Percentiles rank a stretch among this genome's conserved stretches.
phyloP scores from a whole-genome alignment of 2,888 invertebrate genomes.

The Pharmacophagus antenor region DNA sequence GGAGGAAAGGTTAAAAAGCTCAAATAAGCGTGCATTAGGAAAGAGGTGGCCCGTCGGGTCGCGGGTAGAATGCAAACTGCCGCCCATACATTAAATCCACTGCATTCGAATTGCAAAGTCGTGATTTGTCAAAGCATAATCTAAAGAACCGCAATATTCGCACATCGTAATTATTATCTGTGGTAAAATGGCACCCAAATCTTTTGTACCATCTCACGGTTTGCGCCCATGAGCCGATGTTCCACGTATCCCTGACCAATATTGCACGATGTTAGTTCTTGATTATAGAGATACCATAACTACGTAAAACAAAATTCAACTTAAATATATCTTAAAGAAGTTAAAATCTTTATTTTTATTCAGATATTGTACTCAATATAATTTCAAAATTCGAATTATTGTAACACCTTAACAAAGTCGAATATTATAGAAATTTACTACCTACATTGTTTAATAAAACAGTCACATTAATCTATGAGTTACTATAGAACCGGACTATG shows the following conservation, averaged over 20 bases:
- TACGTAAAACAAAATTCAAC: background rate
- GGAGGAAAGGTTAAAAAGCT: conserved; percentile 81
- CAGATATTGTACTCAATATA: background rate
- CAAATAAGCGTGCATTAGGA: conserved; percentile 81
- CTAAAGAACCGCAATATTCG: conserved; percentile 79
- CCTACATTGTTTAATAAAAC: background rate
- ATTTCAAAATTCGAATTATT: too few relatives aligned
- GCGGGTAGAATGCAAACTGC: conserved; percentile 80
- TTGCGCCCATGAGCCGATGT: conserved; percentile 39
- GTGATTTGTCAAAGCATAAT: conserved; percentile 82
- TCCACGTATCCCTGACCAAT: conserved; percentile 29
- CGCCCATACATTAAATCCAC: conserved; percentile 81
- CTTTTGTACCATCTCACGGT: conserved; percentile 60
- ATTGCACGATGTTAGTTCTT: conserved; percentile 17
- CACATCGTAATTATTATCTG: conserved; percentile 81
- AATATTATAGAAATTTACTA: background rate
- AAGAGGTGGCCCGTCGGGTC: conserved; percentile 79
- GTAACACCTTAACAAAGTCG: too few relatives aligned
- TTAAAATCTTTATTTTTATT: background rate
- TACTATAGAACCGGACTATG: conserved; percentile 15
- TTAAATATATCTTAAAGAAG: background rate
- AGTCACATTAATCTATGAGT: conserved; percentile 3
- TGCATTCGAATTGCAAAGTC: conserved; percentile 81
- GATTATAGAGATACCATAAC: background rate
- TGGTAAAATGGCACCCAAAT: conserved; percentile 75